Conservation (phyloP, 1,140 invertebrate genomes). For the Amyelois transitella region DNA sequence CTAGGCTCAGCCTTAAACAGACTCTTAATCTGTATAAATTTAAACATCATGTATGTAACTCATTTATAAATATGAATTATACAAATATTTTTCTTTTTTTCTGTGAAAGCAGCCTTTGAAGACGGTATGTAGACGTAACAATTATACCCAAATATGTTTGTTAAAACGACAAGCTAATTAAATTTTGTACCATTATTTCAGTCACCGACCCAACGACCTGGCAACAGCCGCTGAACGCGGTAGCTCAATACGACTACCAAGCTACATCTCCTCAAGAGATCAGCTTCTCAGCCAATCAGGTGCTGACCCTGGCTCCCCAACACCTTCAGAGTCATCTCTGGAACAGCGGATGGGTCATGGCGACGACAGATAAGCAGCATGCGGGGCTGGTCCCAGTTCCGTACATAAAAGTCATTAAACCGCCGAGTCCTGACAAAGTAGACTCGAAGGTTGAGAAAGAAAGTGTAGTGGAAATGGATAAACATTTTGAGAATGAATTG, state of each 20-base stretch:
- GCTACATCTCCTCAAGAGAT: constrained; percentile 84
- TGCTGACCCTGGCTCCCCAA: constrained; percentile 87
- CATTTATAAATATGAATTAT: no score
- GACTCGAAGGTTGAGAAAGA: constrained; percentile 3
- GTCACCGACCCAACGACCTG: constrained; percentile 80
- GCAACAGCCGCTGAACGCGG: constrained; percentile 82
- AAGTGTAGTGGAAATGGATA: not conserved
- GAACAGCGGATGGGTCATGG: constrained; percentile 85
- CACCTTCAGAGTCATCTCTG: constrained; percentile 80
- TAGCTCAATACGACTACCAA: constrained; percentile 85
- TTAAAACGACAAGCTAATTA: not conserved
- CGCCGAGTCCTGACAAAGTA: constrained; percentile 15
- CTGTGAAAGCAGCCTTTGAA: no score
- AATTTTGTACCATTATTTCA: constrained; percentile 41
- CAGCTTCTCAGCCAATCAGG: constrained; percentile 84
- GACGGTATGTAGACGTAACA: no score
- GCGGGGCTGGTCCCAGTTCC: constrained; percentile 87
- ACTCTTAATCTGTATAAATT: no score
- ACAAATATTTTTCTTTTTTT: no score
- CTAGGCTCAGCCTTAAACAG: no score
- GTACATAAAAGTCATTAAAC: constrained; percentile 79
- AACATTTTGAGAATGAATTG: not conserved
- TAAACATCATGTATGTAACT: no score
- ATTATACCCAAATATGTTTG: constrained; percentile 7
- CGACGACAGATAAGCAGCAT: constrained; percentile 79